Conservation (phyloP, 2,113 vertebrate genomes). For the Albula goreensis region DNA sequence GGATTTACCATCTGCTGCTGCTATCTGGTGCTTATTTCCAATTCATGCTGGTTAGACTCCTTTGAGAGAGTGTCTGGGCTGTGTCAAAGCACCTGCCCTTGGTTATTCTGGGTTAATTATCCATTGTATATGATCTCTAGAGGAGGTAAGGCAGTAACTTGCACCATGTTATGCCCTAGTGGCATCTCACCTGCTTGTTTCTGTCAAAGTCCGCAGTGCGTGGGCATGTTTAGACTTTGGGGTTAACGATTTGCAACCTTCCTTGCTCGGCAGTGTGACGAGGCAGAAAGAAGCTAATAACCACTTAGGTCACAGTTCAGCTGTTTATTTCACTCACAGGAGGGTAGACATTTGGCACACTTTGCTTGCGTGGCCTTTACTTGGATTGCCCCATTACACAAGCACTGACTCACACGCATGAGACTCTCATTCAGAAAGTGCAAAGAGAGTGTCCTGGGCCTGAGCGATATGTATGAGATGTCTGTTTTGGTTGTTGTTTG, state of each 20-base stretch:
- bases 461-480: not conserved
- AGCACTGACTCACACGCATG: not conserved
- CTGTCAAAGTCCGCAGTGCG: slow-evolving; percentile 4
- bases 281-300: not conserved
- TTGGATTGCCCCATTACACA: not conserved
- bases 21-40: not conserved
- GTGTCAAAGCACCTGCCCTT: not conserved
- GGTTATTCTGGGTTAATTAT: not conserved
- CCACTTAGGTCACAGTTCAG: not conserved
- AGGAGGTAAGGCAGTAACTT: not conserved
- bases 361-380: not conserved
- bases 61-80: not conserved
- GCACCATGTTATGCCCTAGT: not conserved
- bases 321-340: not conserved
- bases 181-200: not conserved
- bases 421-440: not conserved
- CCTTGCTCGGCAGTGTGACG: not conserved
- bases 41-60: not conserved
- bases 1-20: not conserved
- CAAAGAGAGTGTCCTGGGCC: not conserved
- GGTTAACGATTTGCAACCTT: slow-evolving; percentile 6
- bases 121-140: no score
- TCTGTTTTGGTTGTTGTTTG: not conserved
- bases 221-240: not conserved
- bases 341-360: not conserved